Conservation (phyloP, 2,888 invertebrate genomes). For the Cylloceria caligata region DNA sequence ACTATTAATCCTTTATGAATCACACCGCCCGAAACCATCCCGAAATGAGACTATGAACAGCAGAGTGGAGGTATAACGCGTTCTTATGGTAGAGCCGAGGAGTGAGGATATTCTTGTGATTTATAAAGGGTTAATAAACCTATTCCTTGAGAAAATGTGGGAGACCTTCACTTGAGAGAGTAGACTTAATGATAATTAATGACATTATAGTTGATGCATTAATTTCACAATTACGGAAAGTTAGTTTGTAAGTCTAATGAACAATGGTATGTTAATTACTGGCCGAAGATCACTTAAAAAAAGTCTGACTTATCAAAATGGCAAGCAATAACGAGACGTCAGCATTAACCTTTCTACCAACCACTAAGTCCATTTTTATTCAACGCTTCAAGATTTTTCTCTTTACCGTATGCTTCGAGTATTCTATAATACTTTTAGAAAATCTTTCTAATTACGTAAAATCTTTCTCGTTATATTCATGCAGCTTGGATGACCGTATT, state of each 20-base stretch:
- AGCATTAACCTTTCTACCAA: not conserved
- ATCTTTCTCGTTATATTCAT: slow-evolving; percentile 37
- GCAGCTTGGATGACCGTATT: slow-evolving; percentile 11
- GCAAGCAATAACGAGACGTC: not conserved
- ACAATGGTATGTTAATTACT: not conserved
- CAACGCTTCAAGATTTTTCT: slow-evolving; percentile 26
- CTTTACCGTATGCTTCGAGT: slow-evolving; percentile 9
- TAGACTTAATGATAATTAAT: too few species aligned
- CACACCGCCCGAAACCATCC: too few species aligned
- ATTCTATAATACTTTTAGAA: slow-evolving; percentile 57
- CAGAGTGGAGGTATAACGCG: too few species aligned
- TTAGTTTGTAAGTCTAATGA: not conserved
- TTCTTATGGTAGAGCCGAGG: too few species aligned
- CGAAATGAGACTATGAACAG: too few species aligned
- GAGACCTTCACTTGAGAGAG: too few species aligned
- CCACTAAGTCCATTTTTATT: not conserved
- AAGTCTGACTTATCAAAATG: not conserved
- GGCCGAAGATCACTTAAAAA: not conserved
- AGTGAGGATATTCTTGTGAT: too few species aligned
- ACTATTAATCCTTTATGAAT: too few species aligned
- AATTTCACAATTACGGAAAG: not conserved
- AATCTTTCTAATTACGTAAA: slow-evolving; percentile 63
- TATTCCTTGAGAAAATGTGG: too few species aligned
- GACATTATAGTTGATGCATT: not conserved
- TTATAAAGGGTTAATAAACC: too few species aligned